Conservation (phyloP, 2,797 vertebrate genomes). For the Falco cherrug region DNA sequence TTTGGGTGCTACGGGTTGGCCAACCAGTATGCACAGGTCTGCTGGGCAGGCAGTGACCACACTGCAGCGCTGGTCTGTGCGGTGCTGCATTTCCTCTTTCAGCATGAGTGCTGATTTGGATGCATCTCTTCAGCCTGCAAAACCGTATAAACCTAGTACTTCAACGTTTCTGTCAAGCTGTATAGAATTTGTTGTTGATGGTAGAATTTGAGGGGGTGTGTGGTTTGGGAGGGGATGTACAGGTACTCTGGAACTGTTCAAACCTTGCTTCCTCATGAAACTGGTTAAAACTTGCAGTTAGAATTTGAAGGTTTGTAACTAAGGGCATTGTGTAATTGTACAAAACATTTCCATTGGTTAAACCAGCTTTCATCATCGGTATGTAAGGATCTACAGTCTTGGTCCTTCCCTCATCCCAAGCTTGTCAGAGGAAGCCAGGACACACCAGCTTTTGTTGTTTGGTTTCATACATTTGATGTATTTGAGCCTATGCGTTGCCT, state of each 20-base stretch:
- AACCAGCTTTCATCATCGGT: background rate
- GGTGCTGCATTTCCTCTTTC: background rate
- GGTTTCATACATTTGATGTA: background rate
- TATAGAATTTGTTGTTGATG: background rate
- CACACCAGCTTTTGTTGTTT: background rate
- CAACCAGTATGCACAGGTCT: accelerated
- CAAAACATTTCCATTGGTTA: background rate
- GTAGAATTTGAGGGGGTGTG: background rate
- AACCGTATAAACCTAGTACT: background rate
- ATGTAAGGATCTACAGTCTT: background rate
- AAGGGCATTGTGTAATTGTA: background rate
- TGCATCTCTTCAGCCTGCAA: background rate
- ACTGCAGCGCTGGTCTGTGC: accelerated
- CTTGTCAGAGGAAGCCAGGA: background rate
- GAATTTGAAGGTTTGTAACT: background rate
- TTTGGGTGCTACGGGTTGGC: background rate
- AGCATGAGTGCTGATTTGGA: background rate
- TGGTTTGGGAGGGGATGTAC: background rate
- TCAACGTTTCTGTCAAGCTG: background rate
- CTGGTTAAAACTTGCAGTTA: background rate
- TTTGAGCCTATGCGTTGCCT: background rate
- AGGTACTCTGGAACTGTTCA: background rate
- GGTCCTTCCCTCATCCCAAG: background rate
- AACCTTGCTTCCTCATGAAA: background rate
- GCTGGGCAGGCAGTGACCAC: background rate